Conservation (phyloP, 2,113 vertebrate genomes). For the Daubentonia madagascariensis region DNA sequence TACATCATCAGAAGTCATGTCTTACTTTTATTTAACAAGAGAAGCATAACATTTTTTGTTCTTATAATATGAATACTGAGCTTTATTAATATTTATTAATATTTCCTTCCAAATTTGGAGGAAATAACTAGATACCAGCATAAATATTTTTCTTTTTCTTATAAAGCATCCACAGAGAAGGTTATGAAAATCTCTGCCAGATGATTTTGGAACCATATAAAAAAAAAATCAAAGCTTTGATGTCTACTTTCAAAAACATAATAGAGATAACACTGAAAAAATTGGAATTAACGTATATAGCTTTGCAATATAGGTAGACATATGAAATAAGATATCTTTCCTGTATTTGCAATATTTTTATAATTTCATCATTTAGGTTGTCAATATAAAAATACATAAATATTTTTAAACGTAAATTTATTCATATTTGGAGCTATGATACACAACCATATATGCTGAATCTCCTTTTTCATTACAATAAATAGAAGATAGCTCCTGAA, state of each 20-base stretch:
- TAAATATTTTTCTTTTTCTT: constrained; percentile 38
- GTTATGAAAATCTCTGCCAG: neutral
- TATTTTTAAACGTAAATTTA: constrained; percentile 35
- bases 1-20: neutral
- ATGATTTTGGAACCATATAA: constrained; percentile 27
- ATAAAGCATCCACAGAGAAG: constrained; percentile 20
- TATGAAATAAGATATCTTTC: neutral
- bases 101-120: neutral
- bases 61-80: neutral
- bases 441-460: neutral
- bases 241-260: constrained; percentile 5
- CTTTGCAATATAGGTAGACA: neutral
- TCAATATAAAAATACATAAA: neutral
- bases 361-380: constrained; percentile 32
- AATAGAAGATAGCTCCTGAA: neutral
- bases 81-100: neutral
- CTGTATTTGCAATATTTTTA: neutral
- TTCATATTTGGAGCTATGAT: neutral
- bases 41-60: neutral
- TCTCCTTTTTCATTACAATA: constrained; percentile 30
- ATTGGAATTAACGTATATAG: neutral
- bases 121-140: neutral
- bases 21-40: neutral
- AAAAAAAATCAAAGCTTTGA: neutral
- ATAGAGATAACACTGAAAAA: neutral